Evolutionary conservation across 2,797 vertebrate genomes (phyloP).

Genomic region (Gobionotothen gibberifrons): DNA sequence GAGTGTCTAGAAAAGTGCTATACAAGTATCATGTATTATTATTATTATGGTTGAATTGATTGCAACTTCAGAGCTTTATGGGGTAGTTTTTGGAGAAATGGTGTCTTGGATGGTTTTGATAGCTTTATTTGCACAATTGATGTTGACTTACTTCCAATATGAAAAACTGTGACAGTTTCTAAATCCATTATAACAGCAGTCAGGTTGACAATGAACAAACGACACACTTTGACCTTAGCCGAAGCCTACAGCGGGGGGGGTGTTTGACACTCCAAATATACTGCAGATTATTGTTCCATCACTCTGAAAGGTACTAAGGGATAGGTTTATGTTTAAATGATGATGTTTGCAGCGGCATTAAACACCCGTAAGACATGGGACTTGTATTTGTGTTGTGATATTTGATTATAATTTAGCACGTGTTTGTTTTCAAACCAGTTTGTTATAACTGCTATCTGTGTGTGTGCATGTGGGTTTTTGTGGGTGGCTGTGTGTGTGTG

Average conservation of each 20-base stretch:
- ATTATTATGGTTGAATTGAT: background rate
- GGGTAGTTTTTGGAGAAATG: background rate
- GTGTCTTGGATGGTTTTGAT: background rate
- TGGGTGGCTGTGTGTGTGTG: background rate
- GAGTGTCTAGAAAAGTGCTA: no score
- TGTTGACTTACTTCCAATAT: background rate
- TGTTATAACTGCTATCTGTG: background rate
- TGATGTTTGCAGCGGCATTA: background rate
- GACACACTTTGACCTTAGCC: background rate
- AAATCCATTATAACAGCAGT: background rate
- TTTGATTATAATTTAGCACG: conserved; percentile 10
- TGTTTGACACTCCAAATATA: background rate
- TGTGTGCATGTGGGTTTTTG: background rate
- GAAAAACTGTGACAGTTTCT: background rate
- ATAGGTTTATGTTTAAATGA: background rate
- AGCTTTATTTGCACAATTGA: background rate
- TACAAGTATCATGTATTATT: no score
- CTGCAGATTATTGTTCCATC: conserved; percentile 4
- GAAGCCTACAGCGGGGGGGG: background rate
- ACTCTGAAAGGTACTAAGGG: background rate
- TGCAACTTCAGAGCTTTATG: background rate
- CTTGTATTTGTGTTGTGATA: conserved; percentile 8
- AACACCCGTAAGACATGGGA: background rate
- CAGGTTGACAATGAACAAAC: background rate
- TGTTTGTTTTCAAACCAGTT: conserved; percentile 60